Conservation (phyloP, 2,113 vertebrate species). For the Diadophis punctatus region DNA sequence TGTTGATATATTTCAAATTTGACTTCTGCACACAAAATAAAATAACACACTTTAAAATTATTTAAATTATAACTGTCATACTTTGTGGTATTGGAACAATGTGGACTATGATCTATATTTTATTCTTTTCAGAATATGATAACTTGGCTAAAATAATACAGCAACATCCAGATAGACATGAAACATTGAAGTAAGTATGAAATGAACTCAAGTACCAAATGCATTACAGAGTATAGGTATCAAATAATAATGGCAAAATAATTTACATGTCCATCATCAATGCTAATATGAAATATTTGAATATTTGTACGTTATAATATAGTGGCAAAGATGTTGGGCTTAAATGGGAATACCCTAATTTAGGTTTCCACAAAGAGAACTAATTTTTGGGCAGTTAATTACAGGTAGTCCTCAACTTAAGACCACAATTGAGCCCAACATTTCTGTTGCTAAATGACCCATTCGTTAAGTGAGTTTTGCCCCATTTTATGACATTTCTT, state of each 20-base stretch:
- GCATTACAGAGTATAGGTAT: background rate
- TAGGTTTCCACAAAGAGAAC: background rate
- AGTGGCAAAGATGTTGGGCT: background rate
- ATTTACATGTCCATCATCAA: background rate
- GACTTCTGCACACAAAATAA: background rate
- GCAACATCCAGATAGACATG: constrained; percentile 93
- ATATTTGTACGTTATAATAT: background rate
- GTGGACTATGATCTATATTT: background rate
- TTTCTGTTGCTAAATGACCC: too few species aligned
- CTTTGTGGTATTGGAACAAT: background rate
- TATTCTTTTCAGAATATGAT: constrained; percentile 85
- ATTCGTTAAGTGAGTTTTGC: background rate
- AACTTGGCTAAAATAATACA: constrained; percentile 97
- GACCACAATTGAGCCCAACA: too few species aligned
- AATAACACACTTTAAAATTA: background rate
- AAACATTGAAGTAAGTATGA: constrained; percentile 89
- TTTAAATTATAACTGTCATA: background rate
- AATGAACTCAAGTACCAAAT: background rate
- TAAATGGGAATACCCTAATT: background rate
- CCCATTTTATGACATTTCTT: background rate
- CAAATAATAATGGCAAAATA: background rate
- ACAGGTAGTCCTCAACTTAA: background rate
- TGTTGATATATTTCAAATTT: background rate
- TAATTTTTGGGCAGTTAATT: background rate
- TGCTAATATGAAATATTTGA: background rate